Conservation (phyloP, 2,888 invertebrate species). For the Erebia epiphron region DNA sequence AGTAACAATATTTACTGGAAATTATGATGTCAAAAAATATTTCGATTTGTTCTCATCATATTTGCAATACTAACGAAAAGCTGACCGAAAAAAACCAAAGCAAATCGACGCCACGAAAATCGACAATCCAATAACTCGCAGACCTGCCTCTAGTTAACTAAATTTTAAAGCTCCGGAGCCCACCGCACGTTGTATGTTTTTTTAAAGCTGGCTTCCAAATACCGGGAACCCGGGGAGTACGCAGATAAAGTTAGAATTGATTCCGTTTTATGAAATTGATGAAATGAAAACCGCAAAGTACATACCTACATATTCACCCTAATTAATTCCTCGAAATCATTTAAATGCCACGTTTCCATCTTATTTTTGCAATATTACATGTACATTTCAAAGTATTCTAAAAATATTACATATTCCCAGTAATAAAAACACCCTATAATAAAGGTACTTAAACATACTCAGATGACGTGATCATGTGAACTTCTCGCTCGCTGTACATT, state of each 20-base stretch:
- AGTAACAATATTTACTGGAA: no score
- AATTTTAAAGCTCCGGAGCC: constrained; percentile 39
- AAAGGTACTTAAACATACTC: not conserved
- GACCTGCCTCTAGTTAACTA: constrained; percentile 38
- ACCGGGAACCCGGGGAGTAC: not conserved
- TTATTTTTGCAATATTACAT: not conserved
- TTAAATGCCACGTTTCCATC: not conserved
- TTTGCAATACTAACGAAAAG: not conserved
- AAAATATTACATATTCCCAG: no score
- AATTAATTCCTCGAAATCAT: not conserved
- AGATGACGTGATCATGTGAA: no score
- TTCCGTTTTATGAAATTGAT: not conserved
- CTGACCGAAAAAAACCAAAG: not conserved
- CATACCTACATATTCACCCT: not conserved
- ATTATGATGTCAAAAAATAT: no score
- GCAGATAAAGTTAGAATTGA: not conserved
- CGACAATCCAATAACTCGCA: constrained; percentile 16
- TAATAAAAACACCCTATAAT: not conserved
- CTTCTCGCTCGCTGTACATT: no score
- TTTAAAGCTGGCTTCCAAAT: constrained; percentile 22
- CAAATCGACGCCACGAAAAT: constrained; percentile 14
- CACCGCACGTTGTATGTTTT: constrained; percentile 18
- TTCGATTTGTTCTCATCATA: no score
- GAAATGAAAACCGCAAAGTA: not conserved
- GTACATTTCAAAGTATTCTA: no score